Conservation (phyloP, 2,888 invertebrate genomes). For the Tipula unca region DNA sequence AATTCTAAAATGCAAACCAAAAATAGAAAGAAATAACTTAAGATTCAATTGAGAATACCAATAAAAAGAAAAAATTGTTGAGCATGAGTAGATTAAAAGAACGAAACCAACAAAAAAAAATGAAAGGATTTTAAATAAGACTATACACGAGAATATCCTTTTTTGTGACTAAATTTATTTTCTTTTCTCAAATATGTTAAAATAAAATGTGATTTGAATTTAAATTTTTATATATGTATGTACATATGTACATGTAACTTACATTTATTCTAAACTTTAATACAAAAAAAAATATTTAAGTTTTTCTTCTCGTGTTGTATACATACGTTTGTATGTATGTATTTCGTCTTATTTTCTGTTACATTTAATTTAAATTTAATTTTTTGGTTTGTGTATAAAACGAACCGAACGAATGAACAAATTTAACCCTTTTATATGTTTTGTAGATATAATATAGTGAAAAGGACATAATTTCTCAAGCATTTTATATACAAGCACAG, state of each 20-base stretch:
- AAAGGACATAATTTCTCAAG: neutral
- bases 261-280: neutral
- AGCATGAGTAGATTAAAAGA: neutral
- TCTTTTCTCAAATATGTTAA: neutral
- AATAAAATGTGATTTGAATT: neutral
- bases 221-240: neutral
- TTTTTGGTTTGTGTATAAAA: neutral
- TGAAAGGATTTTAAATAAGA: neutral
- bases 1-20: neutral
- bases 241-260: neutral
- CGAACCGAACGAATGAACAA: neutral
- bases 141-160: neutral
- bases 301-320: neutral
- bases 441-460: neutral
- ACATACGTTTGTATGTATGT: neutral
- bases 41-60: neutral
- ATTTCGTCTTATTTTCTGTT: neutral
- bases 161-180: neutral
- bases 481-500: neutral
- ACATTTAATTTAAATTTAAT: neutral
- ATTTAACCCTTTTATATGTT: neutral
- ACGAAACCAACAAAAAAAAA: neutral
- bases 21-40: neutral
- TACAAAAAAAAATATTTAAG: neutral
- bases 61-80: neutral